Evolutionary conservation across 1,140 invertebrate species (phyloP).

Genomic region (Asbolus verrucosus): DNA sequence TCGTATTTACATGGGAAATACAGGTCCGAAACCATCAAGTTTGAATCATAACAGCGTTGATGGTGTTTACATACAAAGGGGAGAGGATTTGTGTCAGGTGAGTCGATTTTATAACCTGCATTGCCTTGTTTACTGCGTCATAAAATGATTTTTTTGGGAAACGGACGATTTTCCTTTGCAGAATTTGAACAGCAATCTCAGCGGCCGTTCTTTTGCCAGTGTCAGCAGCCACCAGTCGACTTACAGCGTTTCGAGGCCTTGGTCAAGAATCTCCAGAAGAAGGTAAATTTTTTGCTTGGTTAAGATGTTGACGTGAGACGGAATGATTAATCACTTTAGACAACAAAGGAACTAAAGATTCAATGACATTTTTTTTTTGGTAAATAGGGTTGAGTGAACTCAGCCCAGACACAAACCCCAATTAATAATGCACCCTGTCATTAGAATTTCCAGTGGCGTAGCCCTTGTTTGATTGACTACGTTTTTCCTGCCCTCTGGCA

Average conservation of each 20-base stretch:
- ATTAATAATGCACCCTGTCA: background rate
- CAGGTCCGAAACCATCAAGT: conserved; percentile 47
- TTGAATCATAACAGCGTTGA: conserved; percentile 47
- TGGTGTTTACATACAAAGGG: conserved; percentile 53
- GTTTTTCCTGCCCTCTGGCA: no score
- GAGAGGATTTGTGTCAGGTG: conserved; percentile 54
- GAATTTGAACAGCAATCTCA: conserved; percentile 48
- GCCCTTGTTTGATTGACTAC: no score
- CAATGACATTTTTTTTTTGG: background rate
- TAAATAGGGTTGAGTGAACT: conserved; percentile 23
- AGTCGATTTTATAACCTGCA: conserved; percentile 52
- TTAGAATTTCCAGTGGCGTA: conserved; percentile 7
- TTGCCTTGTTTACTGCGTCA: conserved; percentile 53
- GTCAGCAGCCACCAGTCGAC: conserved; percentile 54
- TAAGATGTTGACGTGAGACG: background rate
- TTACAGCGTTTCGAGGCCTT: conserved; percentile 52
- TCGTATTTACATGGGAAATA: conserved; percentile 58
- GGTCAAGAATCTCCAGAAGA: conserved; percentile 54
- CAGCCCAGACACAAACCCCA: conserved; percentile 19
- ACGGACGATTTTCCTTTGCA: background rate
- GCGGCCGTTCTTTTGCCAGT: conserved; percentile 55
- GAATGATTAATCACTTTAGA: conserved; percentile 16
- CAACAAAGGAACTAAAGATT: conserved; percentile 22
- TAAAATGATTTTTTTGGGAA: conserved; percentile 12
- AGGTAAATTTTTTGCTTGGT: conserved; percentile 47